Evolutionary conservation across 53 echinoderm and acorn worm genomes (phyloP).

Genomic region (Holothuria leucospilota): DNA sequence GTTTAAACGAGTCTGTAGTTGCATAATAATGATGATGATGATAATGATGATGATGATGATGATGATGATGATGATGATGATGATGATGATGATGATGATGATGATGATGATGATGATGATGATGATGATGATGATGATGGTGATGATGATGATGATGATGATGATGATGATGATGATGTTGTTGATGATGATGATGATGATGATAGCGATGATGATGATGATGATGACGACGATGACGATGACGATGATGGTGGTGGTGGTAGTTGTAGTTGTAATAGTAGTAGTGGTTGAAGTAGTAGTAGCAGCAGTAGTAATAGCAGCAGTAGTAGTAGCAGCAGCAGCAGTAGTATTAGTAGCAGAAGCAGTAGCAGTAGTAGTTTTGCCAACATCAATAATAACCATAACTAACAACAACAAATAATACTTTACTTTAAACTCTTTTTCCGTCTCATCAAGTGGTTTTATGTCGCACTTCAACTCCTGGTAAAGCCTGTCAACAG

Average conservation of each 20-base stretch:
- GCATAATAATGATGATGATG: background rate
- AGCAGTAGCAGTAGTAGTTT: too few relatives aligned
- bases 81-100: background rate
- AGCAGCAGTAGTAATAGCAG: background rate
- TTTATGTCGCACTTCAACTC: too few relatives aligned
- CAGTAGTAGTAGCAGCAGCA: background rate
- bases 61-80: background rate
- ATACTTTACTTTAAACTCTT: background rate
- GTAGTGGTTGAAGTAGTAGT: too few relatives aligned
- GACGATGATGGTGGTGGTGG: conserved; percentile 11
- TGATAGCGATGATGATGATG: conserved; percentile 28
- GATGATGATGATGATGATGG: background rate
- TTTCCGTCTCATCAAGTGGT: background rate
- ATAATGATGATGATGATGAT: background rate
- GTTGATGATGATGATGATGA: background rate
- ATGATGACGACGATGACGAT: conserved; percentile 19
- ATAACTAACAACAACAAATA: background rate
- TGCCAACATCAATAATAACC: background rate
- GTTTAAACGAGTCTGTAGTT: too few relatives aligned
- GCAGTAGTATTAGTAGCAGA: too few relatives aligned
- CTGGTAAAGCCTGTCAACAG: too few relatives aligned
- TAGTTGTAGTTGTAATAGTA: too few relatives aligned
- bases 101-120: background rate
- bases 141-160: background rate
- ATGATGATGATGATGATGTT: background rate